Percentiles rank a stretch among this genome's conserved stretches.
Evolutionary conservation across 2,113 vertebrate species (phyloP).

Genomic region (Notothenia coriiceps): DNA sequence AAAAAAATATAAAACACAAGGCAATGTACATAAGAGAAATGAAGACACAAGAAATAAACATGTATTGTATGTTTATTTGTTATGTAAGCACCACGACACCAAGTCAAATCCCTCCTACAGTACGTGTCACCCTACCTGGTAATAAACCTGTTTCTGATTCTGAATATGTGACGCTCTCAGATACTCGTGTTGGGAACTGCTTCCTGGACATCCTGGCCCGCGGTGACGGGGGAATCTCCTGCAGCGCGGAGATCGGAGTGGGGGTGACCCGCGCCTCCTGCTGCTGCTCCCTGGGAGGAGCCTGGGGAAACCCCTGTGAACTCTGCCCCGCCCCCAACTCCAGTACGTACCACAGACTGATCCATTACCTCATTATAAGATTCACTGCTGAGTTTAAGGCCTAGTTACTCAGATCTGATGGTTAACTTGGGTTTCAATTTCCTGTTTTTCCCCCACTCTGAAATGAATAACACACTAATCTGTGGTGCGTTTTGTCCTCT

Average conservation of each 20-base stretch:
- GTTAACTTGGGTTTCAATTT: too few relatives aligned
- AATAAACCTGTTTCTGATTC: too few relatives aligned
- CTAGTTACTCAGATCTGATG: background rate
- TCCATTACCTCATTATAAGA: background rate
- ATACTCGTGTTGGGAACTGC: slow-evolving; percentile 92
- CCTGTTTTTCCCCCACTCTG: too few relatives aligned
- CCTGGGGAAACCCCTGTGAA: slow-evolving; percentile 96
- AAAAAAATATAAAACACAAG: too few relatives aligned
- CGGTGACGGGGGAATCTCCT: slow-evolving; percentile 92
- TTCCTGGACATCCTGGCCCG: slow-evolving; percentile 90
- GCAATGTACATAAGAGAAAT: too few relatives aligned
- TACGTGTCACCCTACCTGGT: too few relatives aligned
- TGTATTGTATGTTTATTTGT: too few relatives aligned
- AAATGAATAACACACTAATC: too few relatives aligned
- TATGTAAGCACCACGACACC: too few relatives aligned
- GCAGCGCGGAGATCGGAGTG: slow-evolving; percentile 90
- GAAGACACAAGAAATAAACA: too few relatives aligned
- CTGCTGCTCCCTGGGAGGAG: slow-evolving; percentile 91
- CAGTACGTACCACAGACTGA: slow-evolving; percentile 81
- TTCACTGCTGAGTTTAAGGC: background rate
- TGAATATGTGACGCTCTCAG: slow-evolving; percentile 68
- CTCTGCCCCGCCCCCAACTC: slow-evolving; percentile 90
- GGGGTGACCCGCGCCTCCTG: slow-evolving; percentile 92
- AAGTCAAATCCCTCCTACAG: too few relatives aligned
- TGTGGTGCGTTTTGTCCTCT: background rate